Percentiles rank a stretch among this genome's conserved stretches.
phyloP scores from a whole-genome alignment of 2,113 vertebrate species.

The Scomber japonicus region DNA sequence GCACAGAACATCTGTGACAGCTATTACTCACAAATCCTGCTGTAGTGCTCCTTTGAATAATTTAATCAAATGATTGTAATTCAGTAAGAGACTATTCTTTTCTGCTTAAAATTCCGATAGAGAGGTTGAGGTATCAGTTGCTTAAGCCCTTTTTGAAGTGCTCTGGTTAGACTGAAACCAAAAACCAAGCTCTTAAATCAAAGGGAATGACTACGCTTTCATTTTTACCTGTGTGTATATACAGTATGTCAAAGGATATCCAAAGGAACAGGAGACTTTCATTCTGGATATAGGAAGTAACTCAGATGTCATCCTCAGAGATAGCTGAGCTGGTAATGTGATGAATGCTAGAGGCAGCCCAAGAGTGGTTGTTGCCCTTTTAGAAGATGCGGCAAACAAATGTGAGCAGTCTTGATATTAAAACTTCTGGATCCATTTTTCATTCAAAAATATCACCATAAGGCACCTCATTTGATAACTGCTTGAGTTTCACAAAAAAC shows the following conservation, averaged over 20 bases:
- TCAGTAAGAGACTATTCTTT: slow-evolving; percentile 20
- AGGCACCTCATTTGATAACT: slow-evolving; percentile 51
- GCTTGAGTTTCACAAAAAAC: slow-evolving; percentile 26
- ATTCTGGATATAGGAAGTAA: slow-evolving; percentile 11
- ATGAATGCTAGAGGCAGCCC: slow-evolving; percentile 57
- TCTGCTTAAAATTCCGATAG: neutral
- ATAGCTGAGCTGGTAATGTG: slow-evolving; percentile 45
- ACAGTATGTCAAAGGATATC: neutral
- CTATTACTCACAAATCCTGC: slow-evolving; percentile 12
- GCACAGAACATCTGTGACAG: slow-evolving; percentile 32
- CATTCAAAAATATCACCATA: slow-evolving; percentile 46
- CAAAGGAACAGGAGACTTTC: slow-evolving; percentile 7
- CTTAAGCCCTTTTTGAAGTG: slow-evolving; percentile 33
- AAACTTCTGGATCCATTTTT: slow-evolving; percentile 50
- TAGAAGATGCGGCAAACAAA: slow-evolving; percentile 52
- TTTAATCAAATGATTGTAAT: slow-evolving; percentile 49
- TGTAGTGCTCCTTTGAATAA: slow-evolving; percentile 38
- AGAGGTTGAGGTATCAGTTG: slow-evolving; percentile 32
- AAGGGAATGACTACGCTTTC: slow-evolving; percentile 3
- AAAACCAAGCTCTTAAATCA: neutral
- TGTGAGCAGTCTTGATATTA: slow-evolving; percentile 54
- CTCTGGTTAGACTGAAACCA: slow-evolving; percentile 8
- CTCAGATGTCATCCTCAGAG: slow-evolving; percentile 25
- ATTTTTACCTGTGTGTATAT: slow-evolving; percentile 2
- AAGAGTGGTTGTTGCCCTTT: slow-evolving; percentile 68